Percentiles rank a stretch among this genome's conserved stretches.
Evolutionary conservation across 1,140 invertebrate species (phyloP).

Genomic region (Camponotus pennsylvanicus): DNA sequence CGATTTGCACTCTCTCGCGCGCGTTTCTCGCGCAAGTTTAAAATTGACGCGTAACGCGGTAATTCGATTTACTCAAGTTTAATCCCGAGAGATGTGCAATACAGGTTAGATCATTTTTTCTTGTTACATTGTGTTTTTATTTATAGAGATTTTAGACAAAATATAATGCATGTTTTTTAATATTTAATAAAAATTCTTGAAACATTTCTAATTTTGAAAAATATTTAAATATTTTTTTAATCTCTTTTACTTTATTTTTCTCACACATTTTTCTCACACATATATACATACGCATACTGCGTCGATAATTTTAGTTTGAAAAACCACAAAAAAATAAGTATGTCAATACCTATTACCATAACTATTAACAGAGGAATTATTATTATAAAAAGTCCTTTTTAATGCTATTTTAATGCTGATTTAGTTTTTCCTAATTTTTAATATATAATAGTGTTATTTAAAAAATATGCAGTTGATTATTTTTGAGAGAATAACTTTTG

Average conservation of each 20-base stretch:
- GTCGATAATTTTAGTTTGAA: neutral
- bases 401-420: neutral
- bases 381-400: neutral
- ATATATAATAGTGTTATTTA: too few species aligned
- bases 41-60: conserved; percentile 16
- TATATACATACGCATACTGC: too few species aligned
- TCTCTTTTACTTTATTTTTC: neutral
- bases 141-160: neutral
- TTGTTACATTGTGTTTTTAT: neutral
- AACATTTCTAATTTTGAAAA: neutral
- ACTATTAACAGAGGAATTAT: neutral
- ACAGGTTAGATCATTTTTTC: neutral
- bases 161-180: neutral
- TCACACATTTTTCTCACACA: neutral
- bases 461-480: neutral
- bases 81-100: neutral
- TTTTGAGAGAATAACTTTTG: neutral
- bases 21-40: neutral
- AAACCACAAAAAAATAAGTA: neutral
- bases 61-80: neutral
- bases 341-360: neutral
- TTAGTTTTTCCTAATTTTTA: neutral
- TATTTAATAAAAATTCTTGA: neutral
- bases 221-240: too few species aligned
- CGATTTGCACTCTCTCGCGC: neutral